Conservation (phyloP, 2,113 vertebrate genomes). For the Gallinago media region DNA sequence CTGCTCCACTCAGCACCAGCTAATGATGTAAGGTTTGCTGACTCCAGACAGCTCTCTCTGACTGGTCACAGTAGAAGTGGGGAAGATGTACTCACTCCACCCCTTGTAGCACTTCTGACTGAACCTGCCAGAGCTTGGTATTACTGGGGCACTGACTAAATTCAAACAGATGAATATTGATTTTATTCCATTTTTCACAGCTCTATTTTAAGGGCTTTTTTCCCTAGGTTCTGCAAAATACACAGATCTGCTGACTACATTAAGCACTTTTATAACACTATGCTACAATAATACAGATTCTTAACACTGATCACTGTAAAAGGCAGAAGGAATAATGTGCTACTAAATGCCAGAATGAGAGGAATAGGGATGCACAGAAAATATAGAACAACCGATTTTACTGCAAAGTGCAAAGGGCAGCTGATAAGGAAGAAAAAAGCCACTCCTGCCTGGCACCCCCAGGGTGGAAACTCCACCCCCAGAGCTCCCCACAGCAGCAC, state of each 20-base stretch:
- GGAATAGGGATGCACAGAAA: neutral
- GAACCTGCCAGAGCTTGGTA: neutral
- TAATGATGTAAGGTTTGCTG: neutral
- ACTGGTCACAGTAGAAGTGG: neutral
- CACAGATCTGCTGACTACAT: neutral
- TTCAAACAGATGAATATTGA: neutral
- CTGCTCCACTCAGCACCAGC: neutral
- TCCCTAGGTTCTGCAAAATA: neutral
- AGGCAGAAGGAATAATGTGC: neutral
- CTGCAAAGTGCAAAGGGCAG: neutral
- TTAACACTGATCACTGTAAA: neutral
- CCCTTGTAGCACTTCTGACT: neutral
- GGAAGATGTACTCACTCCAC: neutral
- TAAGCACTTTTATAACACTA: neutral
- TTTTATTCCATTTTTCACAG: neutral
- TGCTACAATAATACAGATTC: neutral
- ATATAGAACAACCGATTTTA: neutral
- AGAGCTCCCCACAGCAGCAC: neutral
- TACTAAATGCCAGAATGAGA: neutral
- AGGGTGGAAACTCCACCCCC: neutral
- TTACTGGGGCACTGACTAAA: neutral
- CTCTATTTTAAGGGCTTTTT: neutral
- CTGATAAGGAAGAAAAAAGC: neutral
- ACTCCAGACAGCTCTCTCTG: neutral
- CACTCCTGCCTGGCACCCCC: neutral